Conservation (phyloP, 23 tunicate species). For the Trididemnum clinides region DNA sequence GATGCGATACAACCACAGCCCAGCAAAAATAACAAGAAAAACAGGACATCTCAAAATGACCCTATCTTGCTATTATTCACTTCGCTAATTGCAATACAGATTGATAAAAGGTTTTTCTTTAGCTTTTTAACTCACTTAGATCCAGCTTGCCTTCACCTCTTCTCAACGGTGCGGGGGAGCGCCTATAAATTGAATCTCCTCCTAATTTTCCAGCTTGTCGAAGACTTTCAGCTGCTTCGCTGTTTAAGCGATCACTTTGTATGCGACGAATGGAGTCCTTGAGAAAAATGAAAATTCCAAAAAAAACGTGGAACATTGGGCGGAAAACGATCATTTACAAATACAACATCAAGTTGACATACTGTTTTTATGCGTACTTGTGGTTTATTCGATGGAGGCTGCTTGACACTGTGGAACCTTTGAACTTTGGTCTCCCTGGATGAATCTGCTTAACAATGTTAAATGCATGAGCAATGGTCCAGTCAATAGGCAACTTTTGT, state of each 20-base stretch:
- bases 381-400: neutral
- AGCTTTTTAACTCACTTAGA: neutral
- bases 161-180: neutral
- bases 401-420: slow-evolving; percentile 31
- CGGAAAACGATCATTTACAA: neutral
- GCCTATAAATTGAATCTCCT: neutral
- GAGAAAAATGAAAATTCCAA: neutral
- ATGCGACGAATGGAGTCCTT: slow-evolving; percentile 60
- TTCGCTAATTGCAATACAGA: neutral
- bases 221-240: neutral
- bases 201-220: neutral
- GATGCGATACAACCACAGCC: too few species aligned
- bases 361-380: neutral
- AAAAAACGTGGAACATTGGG: neutral
- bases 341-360: neutral
- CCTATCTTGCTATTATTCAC: neutral
- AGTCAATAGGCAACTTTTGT: too few species aligned
- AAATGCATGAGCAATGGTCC: neutral
- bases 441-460: neutral
- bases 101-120: neutral
- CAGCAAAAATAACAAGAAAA: neutral
- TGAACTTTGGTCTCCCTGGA: slow-evolving; percentile 18
- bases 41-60: neutral
- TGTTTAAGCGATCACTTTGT: slow-evolving; percentile 36
- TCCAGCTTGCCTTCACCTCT: neutral